These are phyloP conservation scores for Zhuqinia jingwanae DNA, from an alignment of 2,888 invertebrate genomes.

Conservation along the genomic window DNA sequence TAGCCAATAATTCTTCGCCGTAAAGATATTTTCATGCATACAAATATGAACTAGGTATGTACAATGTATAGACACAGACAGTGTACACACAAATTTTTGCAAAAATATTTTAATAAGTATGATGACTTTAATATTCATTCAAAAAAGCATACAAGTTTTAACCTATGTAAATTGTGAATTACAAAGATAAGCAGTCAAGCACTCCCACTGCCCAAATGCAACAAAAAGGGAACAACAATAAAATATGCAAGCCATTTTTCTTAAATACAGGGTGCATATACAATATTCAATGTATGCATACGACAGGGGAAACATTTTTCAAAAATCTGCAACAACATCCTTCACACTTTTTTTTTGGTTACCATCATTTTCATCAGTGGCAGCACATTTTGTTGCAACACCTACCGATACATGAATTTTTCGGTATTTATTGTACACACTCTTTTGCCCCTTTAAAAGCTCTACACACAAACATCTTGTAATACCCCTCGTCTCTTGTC, in stretches of 20 bases:
- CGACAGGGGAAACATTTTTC: background rate
- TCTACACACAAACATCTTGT: slow-evolving; percentile 6
- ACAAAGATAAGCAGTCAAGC: slow-evolving; percentile 1
- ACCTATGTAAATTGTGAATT: background rate
- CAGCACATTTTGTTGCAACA: too few relatives aligned
- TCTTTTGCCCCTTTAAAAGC: slow-evolving; percentile 18
- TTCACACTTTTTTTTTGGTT: slow-evolving; percentile 67
- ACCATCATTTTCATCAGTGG: slow-evolving; percentile 39
- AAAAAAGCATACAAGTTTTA: slow-evolving; percentile 10
- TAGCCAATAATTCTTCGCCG: background rate
- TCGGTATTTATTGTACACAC: slow-evolving; percentile 4
- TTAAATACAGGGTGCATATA: too few relatives aligned
- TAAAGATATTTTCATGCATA: too few relatives aligned
- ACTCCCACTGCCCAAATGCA: background rate
- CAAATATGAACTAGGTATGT: too few relatives aligned
- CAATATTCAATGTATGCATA: too few relatives aligned
- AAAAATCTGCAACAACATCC: slow-evolving; percentile 36
- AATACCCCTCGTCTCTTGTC: slow-evolving; percentile 52
- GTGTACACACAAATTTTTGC: too few relatives aligned
- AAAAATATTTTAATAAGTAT: too few relatives aligned
- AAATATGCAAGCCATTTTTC: slow-evolving; percentile 19
- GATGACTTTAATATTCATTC: slow-evolving; percentile 46
- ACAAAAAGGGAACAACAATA: slow-evolving; percentile 10
- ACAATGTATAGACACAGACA: too few relatives aligned
- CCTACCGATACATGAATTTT: slow-evolving; percentile 29